These are phyloP conservation scores for Gracilinanus agilis DNA, from an alignment of 2,113 vertebrate species.

Conservation along the genomic window DNA sequence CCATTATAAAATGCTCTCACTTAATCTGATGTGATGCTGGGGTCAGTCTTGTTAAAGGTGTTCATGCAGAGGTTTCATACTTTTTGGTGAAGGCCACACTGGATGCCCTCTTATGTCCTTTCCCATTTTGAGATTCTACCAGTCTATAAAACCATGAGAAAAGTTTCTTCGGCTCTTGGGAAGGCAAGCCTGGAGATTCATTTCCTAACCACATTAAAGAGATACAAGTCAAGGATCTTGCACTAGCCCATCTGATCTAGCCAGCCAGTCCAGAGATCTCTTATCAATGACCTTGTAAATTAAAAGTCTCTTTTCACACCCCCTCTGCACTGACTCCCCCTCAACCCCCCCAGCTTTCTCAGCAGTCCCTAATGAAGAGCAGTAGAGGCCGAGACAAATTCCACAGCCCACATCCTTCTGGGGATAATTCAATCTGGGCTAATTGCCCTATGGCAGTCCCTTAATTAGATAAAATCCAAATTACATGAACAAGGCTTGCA, in stretches of 20 bases:
- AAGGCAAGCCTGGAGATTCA: neutral
- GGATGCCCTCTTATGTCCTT: neutral
- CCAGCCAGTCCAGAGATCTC: slow-evolving; percentile 21
- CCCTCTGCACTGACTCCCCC: neutral
- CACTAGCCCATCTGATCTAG: slow-evolving; percentile 62
- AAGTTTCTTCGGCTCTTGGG: slow-evolving; percentile 38
- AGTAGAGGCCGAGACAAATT: slow-evolving; percentile 45
- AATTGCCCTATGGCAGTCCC: slow-evolving; percentile 34
- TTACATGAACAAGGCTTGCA: slow-evolving; percentile 60
- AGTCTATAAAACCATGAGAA: slow-evolving; percentile 10
- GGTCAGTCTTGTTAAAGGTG: neutral
- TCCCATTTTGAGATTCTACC: neutral
- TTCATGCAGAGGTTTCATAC: no score
- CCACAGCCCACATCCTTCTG: slow-evolving; percentile 64
- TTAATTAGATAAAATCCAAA: slow-evolving; percentile 68
- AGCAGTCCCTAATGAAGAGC: neutral
- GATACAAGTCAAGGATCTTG: slow-evolving; percentile 9
- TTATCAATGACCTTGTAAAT: slow-evolving; percentile 58
- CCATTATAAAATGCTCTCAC: neutral
- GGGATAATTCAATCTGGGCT: slow-evolving; percentile 51
- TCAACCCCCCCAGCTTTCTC: neutral
- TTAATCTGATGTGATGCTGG: neutral
- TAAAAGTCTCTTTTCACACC: slow-evolving; percentile 53
- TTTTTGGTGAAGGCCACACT: neutral
- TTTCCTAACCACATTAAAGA: slow-evolving; percentile 68